Conservation (phyloP, 2,113 vertebrate species). For the Tretioscincus oriximinensis region DNA sequence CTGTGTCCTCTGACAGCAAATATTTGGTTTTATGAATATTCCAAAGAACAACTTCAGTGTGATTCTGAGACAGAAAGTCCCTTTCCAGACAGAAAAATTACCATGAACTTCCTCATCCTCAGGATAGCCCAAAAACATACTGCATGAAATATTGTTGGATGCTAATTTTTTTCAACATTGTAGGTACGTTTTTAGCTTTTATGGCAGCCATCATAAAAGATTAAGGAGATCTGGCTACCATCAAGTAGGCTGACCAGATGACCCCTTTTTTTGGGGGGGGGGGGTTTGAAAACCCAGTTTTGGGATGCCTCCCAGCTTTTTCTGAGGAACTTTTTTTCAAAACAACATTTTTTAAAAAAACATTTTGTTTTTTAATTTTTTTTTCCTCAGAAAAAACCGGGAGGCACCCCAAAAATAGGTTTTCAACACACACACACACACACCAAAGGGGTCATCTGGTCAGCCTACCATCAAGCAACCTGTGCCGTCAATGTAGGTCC, state of each 20-base stretch:
- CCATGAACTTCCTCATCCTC: neutral
- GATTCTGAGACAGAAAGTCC: neutral
- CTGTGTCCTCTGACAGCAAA: neutral
- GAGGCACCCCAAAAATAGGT: too few relatives aligned
- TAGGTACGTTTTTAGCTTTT: neutral
- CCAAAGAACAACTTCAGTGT: neutral
- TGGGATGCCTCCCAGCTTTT: too few relatives aligned
- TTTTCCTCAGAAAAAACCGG: too few relatives aligned
- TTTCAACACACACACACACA: too few relatives aligned
- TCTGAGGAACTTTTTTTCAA: too few relatives aligned
- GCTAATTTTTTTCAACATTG: neutral
- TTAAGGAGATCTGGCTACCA: neutral
- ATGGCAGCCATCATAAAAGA: neutral
- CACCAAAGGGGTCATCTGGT: too few relatives aligned
- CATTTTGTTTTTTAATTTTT: too few relatives aligned
- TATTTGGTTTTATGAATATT: slow-evolving; percentile 3
- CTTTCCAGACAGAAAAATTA: neutral
- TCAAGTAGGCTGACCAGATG: too few relatives aligned
- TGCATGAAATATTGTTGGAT: neutral
- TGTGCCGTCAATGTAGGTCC: too few relatives aligned
- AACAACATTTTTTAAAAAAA: too few relatives aligned
- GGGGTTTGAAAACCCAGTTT: too few relatives aligned
- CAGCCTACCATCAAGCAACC: neutral
- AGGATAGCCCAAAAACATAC: neutral
- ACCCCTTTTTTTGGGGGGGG: too few relatives aligned